Evolutionary conservation across 2,113 vertebrate species (phyloP).

Genomic region (Nesoenas mayeri): DNA sequence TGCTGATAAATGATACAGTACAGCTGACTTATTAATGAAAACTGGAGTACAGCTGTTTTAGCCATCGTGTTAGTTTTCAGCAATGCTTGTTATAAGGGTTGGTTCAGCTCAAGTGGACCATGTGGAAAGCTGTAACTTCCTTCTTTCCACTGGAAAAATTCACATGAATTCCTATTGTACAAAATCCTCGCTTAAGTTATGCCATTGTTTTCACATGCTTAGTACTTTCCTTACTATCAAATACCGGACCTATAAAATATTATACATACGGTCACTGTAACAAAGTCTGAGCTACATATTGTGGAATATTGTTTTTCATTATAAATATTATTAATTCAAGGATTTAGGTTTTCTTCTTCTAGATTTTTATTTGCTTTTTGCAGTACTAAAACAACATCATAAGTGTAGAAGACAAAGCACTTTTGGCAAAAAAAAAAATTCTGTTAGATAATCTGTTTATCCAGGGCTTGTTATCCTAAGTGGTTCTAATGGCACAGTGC

Average conservation of each 20-base stretch:
- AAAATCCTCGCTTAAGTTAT: neutral
- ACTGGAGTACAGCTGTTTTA: neutral
- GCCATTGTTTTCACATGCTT: accelerated
- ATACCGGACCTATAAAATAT: neutral
- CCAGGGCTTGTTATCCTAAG: neutral
- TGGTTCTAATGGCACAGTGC: neutral
- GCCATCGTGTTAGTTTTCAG: neutral
- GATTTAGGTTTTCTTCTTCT: neutral
- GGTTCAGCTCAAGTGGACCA: neutral
- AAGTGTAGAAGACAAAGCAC: neutral
- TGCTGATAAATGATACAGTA: neutral
- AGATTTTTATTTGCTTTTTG: neutral
- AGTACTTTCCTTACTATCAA: neutral
- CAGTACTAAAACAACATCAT: neutral
- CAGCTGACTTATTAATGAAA: neutral
- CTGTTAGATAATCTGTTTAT: conserved; percentile 12
- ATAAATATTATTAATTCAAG: neutral
- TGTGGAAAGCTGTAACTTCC: neutral
- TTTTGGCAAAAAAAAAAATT: neutral
- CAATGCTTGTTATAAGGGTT: accelerated
- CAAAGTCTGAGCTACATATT: neutral
- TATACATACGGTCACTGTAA: neutral
- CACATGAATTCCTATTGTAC: neutral
- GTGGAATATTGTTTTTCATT: neutral
- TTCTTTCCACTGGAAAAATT: neutral